Evolutionary conservation across 2,888 invertebrate genomes (phyloP), one percentile per base, ranked within the genome.

Genomic region (Xylophagus ater): DNA sequence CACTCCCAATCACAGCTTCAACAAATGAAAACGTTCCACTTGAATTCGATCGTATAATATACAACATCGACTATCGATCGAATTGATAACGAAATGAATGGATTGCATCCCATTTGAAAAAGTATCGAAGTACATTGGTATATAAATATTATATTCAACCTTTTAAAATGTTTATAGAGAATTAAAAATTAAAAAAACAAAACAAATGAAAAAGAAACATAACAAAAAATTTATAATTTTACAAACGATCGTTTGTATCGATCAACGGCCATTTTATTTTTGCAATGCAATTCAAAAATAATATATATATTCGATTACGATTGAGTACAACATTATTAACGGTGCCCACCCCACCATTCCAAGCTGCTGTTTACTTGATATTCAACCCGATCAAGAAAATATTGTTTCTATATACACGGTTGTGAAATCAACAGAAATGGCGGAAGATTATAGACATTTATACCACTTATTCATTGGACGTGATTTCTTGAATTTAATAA

Each of bases 251-350:
- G 40, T 43, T 43, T 40, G 43, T 24, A 28, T 31, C 35, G 37
- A 40, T 43, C 43, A 43, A 40, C 43, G 40, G 43, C 43, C 43
- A 43, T 43, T 43, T 43, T 43, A 36, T 29, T 24, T 25, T 23
- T 24, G n/a, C n/a, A n/a, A n/a, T n/a, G n/a, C n/a, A n/a, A n/a
- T n/a, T n/a, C n/a, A n/a, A n/a, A n/a, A n/a, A n/a, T n/a, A n/a
- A n/a, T n/a, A n/a, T n/a, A n/a, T n/a, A n/a, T n/a, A n/a, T n/a
- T n/a, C n/a, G n/a, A n/a, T n/a, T n/a, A n/a, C n/a, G n/a, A n/a
- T n/a, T n/a, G n/a, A n/a, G n/a, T n/a, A n/a, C n/a, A n/a, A n/a
- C n/a, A n/a, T n/a, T n/a, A n/a, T n/a, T n/a, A n/a, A n/a, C n/a
- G n/a, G n/a, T n/a, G n/a, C n/a, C n/a, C n/a, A n/a, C n/a, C n/a